Evolutionary conservation across 1,140 invertebrate genomes (phyloP), one percentile per base, ranked within the genome.

Genomic region (Marisa cornuarietis): DNA sequence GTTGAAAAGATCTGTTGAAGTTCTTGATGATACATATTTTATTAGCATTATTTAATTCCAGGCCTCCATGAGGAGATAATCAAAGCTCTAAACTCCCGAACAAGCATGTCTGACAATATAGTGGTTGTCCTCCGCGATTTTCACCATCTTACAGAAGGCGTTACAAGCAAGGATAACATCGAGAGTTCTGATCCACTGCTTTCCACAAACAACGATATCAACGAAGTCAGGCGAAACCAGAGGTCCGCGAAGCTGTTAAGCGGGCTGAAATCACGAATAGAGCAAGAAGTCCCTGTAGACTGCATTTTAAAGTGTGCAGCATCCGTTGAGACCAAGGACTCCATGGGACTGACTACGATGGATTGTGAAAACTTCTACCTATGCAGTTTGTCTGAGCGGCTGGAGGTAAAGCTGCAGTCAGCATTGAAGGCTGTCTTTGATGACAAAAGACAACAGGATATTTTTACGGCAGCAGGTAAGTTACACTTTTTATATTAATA

Each of bases 151-250:
- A 1, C 24, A 24, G 73, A 54, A 16, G 26, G 22, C 52, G 26
- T 4, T 51, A 26, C 18, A 3, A 75, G 24, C 51, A 26, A 58
- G 51, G 54, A 75, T 8, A 20, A 54, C 13, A 26, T 26, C 26
- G 11, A 18, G 3, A 22, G 16, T 26, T 26, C 42, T 2, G 51
- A 52, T 22, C 31, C 20, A 24, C 14, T n/a, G 51, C n/a, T 58
- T 10, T n/a, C 73, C 73, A 75, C 52, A 13, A 6, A 75, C 73
- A n/a, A 54, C 22, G 24, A 75, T n/a, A 8, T 75, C 49, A 75
- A n/a, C 51, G 51, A 26, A 8, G 54, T 20, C 14, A 14, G 5
- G 11, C 5, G 22, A 22, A 52, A 75, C 73, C 24, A 75, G 0
- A 51, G 22, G 1, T 26, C 26, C 14, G 18, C 1, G 26, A 31